Conservation (phyloP, 2,113 vertebrate species). For the Entomyzon cyanotis region DNA sequence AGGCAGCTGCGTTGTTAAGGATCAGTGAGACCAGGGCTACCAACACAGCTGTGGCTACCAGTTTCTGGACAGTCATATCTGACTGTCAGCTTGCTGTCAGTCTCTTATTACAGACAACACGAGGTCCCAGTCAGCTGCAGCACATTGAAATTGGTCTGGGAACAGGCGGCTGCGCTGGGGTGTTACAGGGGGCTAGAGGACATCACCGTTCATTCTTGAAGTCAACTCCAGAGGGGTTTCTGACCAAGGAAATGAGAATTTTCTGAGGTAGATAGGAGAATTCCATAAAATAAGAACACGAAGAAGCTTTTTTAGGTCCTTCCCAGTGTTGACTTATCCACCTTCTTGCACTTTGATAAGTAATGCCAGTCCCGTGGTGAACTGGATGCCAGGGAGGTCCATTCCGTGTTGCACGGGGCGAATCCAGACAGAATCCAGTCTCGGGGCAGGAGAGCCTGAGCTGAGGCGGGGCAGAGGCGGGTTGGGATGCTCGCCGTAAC, state of each 20-base stretch:
- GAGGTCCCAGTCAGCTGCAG: constrained; percentile 43
- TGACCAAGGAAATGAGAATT: neutral
- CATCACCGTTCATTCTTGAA: constrained; percentile 94
- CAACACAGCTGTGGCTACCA: constrained; percentile 90
- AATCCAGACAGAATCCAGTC: constrained; percentile 45
- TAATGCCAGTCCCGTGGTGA: constrained; percentile 71
- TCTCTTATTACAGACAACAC: constrained; percentile 26
- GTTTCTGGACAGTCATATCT: constrained; percentile 90
- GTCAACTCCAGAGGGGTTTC: constrained; percentile 23
- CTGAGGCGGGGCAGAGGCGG: neutral
- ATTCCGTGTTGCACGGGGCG: constrained; percentile 71
- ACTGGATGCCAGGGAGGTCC: constrained; percentile 76
- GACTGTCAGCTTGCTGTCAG: constrained; percentile 33
- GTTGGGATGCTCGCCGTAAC: neutral
- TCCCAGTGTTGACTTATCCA: constrained; percentile 76
- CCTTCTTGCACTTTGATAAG: constrained; percentile 88
- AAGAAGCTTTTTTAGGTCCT: neutral
- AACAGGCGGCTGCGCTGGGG: neutral
- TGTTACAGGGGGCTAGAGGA: constrained; percentile 85
- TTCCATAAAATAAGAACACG: constrained; percentile 63
- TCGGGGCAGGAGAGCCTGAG: neutral
- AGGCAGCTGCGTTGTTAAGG: constrained; percentile 92
- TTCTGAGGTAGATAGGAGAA: constrained; percentile 24
- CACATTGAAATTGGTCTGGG: constrained; percentile 29
- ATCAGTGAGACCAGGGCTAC: constrained; percentile 93